Base-by-base conservation (phyloP, 2,797 vertebrate species). In the Sebastes baramenuke region DNA sequence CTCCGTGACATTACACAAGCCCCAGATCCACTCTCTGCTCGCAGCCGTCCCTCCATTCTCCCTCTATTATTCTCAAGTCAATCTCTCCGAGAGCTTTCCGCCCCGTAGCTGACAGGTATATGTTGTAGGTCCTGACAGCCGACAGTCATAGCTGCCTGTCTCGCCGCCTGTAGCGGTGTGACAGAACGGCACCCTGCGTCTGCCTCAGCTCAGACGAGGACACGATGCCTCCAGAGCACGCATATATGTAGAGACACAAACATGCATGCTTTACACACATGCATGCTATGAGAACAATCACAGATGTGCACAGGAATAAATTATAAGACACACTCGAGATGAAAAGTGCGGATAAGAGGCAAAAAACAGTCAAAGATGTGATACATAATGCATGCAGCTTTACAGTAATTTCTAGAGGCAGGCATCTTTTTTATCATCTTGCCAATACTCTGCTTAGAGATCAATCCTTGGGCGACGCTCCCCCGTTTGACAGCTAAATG, bases 51-150 rank as follows among this genome's bases (percentile, higher is more conserved):
- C 66, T 72, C 69, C 55, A 5, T 36, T 34, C 27, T 34, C 52
- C 52, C 30, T 55, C 54, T 58, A 62, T 79, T 90, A 80, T 86
- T 92, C 77, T 84, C 78, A 67, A 67, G 79, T 89, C 89, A 87
- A 90, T 85, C 87, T 87, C 58, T 72, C 66, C 2, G 7, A 77
- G 75, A 75, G 74, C 72, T 74, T 29, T 36, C 32, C 8, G 5
- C 25, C 71, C 72, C 9, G 3, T 4, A 20, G 75, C 75, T 89
- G 90, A 87, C 89, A 87, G 88, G 65, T 79, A 55, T 13, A 34
- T 8, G 30, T 74, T 82, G 80, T 86, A 82, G 78, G 84, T 71
- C 79, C 83, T 89, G 92, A 92, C 93, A 92, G 85, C 49, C 55
- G 58, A 83, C 87, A 87, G 86, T 92, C 87, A 89, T 72, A 65